Evolutionary conservation across 2,797 vertebrate species (phyloP), one percentile per base, ranked within the genome.

Genomic region (Sparus aurata): DNA sequence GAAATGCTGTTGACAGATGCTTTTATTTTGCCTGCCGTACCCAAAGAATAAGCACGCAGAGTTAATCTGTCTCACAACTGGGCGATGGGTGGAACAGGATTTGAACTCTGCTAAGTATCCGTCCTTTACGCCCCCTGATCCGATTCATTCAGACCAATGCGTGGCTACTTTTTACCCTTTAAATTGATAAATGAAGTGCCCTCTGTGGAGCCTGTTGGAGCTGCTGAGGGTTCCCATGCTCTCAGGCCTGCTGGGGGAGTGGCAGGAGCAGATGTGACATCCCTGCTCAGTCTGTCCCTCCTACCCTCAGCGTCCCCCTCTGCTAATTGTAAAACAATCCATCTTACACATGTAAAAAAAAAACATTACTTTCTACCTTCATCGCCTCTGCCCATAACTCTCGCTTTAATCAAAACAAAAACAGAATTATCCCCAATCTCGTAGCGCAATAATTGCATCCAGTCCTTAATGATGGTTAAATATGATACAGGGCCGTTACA

Each of bases 221-320:
- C 75, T 73, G 8, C 58, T 66, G 60, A 69, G 80, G 69, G 86
- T 95, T 92, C 94, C 80, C 90, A 90, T 92, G 94, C 84, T 86
- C 80, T 71, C 0, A 16, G n/a, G 18, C 20, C 90, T 89, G 85
- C 87, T 0, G 6, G 90, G 90, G 92, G 95, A 95, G 85, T 89
- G 90, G 91, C 86, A 81, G 89, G 87, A 95, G 91, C 96, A 96
- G 95, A 94, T 96, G 95, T 20, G 41, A 92, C 90, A 92, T 95
- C 92, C 86, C 93, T 83, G 0, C 11, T 6, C 15, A 55, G 86
- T 71, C 78, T 81, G 83, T 89, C 75, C 87, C 65, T 25, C 4
- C 13, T 58, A 43, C 82, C 62, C 87, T 66, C 47, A 72, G 82
- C 53, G 77, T 78, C 79, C 83, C 58, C 77, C 80, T 92, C 69